Conservation (phyloP, 37 sponge, comb jelly and placozoan species). For the Mnemiopsis leidyi region DNA sequence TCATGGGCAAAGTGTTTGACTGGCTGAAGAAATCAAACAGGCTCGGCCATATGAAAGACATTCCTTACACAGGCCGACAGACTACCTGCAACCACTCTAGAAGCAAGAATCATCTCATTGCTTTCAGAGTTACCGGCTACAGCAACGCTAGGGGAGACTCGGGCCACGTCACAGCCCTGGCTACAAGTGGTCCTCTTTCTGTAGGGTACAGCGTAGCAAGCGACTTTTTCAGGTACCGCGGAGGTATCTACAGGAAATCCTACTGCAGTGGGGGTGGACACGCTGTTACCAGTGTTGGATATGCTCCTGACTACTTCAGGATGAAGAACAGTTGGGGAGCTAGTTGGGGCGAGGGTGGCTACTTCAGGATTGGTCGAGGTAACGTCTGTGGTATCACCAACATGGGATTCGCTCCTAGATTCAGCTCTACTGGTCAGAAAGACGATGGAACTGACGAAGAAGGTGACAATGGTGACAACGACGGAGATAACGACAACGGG, state of each 20-base stretch:
- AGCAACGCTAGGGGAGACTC: background rate
- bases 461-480: background rate
- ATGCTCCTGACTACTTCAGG: background rate
- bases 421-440: background rate
- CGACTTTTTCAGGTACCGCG: background rate
- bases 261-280: background rate
- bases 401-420: background rate
- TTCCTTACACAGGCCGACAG: background rate
- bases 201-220: background rate
- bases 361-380: conserved; percentile 8
- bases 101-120: background rate
- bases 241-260: background rate
- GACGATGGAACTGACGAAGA: conserved; percentile 24
- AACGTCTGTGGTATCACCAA: conserved; percentile 17
- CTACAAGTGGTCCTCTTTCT: background rate
- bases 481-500: background rate
- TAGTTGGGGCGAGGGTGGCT: background rate
- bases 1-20: conserved; percentile 13
- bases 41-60: background rate
- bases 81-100: background rate
- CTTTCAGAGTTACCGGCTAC: conserved; percentile 26
- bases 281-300: conserved; percentile 7
- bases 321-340: conserved; percentile 37
- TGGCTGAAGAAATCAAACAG: conserved; percentile 41
- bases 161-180: background rate